Evolutionary conservation across 2,888 invertebrate species (phyloP).

Genomic region (Nymphalis urticae): DNA sequence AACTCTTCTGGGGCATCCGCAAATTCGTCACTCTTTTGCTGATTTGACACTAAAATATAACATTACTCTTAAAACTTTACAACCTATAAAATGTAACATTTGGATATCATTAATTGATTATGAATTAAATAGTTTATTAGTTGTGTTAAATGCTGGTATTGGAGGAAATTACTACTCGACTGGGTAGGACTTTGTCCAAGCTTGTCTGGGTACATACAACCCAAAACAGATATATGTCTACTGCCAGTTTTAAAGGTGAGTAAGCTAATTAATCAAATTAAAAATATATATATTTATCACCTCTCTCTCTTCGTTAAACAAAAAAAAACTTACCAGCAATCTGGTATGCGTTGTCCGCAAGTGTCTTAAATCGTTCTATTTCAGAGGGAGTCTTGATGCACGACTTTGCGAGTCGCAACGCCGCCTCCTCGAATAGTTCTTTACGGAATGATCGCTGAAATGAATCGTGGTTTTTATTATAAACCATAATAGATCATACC

Average conservation of each 20-base stretch:
- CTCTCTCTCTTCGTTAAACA: too few relatives aligned
- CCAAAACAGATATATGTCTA: too few relatives aligned
- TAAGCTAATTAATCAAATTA: background rate
- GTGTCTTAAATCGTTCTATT: conserved; percentile 90
- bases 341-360: conserved; percentile 89
- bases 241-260: too few relatives aligned
- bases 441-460: conserved; percentile 94
- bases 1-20: conserved; percentile 98
- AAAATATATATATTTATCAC: too few relatives aligned
- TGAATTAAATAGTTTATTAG: too few relatives aligned
- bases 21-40: conserved; percentile 94
- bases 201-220: too few relatives aligned
- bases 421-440: conserved; percentile 95
- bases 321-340: conserved; percentile 79
- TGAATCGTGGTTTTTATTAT: background rate
- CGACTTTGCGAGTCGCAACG: conserved; percentile 89
- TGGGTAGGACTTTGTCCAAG: too few relatives aligned
- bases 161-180: too few relatives aligned
- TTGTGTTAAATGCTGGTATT: too few relatives aligned
- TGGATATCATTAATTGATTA: too few relatives aligned
- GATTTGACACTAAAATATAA: conserved; percentile 84
- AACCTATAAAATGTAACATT: background rate
- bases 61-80: background rate
- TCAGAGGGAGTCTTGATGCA: conserved; percentile 92
- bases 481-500: background rate